Evolutionary conservation across 2,797 vertebrate genomes (phyloP).

Genomic region (Xenops minutus): DNA sequence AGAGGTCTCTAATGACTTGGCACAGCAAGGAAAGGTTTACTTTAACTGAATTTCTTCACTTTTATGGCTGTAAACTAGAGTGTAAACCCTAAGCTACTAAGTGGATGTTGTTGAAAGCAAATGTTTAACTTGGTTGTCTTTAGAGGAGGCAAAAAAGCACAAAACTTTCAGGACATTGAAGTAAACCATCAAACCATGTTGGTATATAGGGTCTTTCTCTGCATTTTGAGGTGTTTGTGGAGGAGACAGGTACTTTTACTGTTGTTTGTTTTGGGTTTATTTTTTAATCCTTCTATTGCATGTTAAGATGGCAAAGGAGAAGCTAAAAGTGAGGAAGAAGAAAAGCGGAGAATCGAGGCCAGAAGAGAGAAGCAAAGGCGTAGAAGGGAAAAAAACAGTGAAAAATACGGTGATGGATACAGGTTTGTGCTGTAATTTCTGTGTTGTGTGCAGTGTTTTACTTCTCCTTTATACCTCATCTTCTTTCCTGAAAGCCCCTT

Average conservation of each 20-base stretch:
- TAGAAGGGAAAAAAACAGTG: conserved; percentile 86
- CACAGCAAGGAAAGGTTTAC: neutral
- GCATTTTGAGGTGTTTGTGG: neutral
- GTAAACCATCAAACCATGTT: neutral
- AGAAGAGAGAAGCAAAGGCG: conserved; percentile 85
- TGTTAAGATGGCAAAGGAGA: conserved; percentile 75
- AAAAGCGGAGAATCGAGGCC: conserved; percentile 81
- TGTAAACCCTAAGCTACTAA: neutral
- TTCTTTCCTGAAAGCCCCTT: neutral
- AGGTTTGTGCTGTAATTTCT: conserved; percentile 70
- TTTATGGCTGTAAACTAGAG: neutral
- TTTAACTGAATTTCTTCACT: neutral
- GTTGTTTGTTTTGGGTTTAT: neutral
- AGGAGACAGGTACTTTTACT: neutral
- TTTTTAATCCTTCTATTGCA: neutral
- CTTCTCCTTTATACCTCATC: neutral
- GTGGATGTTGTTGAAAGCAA: neutral
- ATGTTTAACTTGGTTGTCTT: neutral
- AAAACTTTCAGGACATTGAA: neutral
- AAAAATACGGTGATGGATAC: conserved; percentile 87
- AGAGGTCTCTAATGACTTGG: neutral
- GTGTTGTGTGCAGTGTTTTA: neutral
- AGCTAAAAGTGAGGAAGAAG: conserved; percentile 79
- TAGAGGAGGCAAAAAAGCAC: neutral
- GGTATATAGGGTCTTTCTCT: neutral